Percentiles rank a stretch among this genome's conserved stretches.
These are phyloP conservation scores for Leptinotarsa juncta DNA, from an alignment of 2,888 invertebrate species.

Conservation along the genomic window DNA sequence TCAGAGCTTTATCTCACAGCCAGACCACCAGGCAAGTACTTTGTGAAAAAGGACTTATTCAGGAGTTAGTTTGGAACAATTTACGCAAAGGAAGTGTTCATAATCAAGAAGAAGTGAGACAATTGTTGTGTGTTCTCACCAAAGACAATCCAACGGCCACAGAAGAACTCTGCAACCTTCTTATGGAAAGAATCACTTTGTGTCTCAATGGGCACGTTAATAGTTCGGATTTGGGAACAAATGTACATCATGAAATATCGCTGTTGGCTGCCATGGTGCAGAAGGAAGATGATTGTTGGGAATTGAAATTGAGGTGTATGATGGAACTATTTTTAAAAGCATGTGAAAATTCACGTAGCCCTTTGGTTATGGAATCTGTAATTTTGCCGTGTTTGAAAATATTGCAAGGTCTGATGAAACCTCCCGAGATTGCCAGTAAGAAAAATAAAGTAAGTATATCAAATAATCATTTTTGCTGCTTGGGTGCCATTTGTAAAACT, in stretches of 20 bases:
- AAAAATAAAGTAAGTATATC: slow-evolving; percentile 40
- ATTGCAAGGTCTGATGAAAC: slow-evolving; percentile 84
- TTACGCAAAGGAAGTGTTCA: slow-evolving; percentile 83
- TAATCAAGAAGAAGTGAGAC: slow-evolving; percentile 90
- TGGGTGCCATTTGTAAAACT: too few species aligned
- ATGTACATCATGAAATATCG: slow-evolving; percentile 90
- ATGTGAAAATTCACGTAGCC: slow-evolving; percentile 80
- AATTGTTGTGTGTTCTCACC: slow-evolving; percentile 88
- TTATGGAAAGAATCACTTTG: slow-evolving; percentile 87
- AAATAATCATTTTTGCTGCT: neutral
- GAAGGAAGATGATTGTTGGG: slow-evolving; percentile 96
- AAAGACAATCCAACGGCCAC: slow-evolving; percentile 87
- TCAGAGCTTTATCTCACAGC: slow-evolving; percentile 89
- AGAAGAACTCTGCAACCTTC: slow-evolving; percentile 83
- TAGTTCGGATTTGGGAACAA: slow-evolving; percentile 77
- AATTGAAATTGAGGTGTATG: slow-evolving; percentile 87
- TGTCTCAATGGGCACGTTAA: slow-evolving; percentile 80
- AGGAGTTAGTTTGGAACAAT: slow-evolving; percentile 91
- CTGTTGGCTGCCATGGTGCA: slow-evolving; percentile 88
- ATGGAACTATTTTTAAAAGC: slow-evolving; percentile 88
- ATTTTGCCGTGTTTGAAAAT: slow-evolving; percentile 94
- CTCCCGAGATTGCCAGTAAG: slow-evolving; percentile 66
- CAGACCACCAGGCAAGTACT: slow-evolving; percentile 79
- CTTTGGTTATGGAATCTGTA: slow-evolving; percentile 90
- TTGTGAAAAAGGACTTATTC: slow-evolving; percentile 86